phyloP scores from a whole-genome alignment of 2,797 vertebrate genomes.

The Enteromius afrohamiltoni region DNA sequence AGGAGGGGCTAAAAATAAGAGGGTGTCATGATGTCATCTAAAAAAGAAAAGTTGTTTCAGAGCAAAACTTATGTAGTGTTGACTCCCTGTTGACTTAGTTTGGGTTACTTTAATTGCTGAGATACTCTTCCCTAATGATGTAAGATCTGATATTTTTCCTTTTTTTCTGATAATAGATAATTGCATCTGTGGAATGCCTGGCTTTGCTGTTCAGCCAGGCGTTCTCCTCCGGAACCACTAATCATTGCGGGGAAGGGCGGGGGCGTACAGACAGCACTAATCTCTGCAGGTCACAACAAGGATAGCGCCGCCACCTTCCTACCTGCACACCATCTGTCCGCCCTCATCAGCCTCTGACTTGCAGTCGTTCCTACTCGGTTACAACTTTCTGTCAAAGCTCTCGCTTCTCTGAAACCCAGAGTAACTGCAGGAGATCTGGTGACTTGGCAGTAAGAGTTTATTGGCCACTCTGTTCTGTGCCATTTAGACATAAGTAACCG shows the following conservation, averaged over 20 bases:
- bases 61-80: background rate
- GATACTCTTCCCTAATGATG: background rate
- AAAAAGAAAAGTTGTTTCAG: background rate
- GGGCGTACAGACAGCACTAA: constrained; percentile 43
- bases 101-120: background rate
- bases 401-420: background rate
- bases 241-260: constrained; percentile 33
- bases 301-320: constrained; percentile 52
- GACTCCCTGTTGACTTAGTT: background rate
- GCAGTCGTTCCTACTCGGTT: background rate
- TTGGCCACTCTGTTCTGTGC: background rate
- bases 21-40: background rate
- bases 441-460: constrained; percentile 1
- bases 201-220: constrained; percentile 17
- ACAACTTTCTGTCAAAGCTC: constrained; percentile 29
- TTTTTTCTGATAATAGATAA: constrained; percentile 27
- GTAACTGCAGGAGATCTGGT: background rate
- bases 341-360: constrained; percentile 42
- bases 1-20: background rate
- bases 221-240: constrained; percentile 21
- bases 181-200: constrained; percentile 39
- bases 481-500: background rate
- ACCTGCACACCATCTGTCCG: constrained; percentile 59
- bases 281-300: constrained; percentile 53
- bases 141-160: constrained; percentile 13